Conservation (phyloP, 2,797 vertebrate species). For the Neosilurus mollespiculum region DNA sequence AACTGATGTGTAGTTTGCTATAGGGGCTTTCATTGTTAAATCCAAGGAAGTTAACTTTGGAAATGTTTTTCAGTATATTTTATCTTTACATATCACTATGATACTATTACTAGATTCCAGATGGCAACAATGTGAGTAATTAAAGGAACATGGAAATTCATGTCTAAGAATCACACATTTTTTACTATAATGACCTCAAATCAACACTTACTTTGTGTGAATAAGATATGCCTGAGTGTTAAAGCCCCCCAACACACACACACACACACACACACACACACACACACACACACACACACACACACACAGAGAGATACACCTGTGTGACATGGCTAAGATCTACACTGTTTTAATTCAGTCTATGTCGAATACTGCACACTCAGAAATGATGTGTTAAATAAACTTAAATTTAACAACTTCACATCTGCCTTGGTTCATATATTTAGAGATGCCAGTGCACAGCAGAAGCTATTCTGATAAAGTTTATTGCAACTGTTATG, state of each 20-base stretch:
- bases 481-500: conserved; percentile 25
- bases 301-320: conserved; percentile 17
- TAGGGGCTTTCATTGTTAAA: not conserved
- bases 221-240: not conserved
- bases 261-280: conserved; percentile 27
- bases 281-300: not conserved
- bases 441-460: conserved; percentile 55
- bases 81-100: not conserved
- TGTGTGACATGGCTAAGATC: conserved; percentile 30
- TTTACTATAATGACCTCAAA: conserved; percentile 19
- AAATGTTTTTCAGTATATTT: not conserved
- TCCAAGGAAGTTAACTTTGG: not conserved
- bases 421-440: conserved; percentile 54
- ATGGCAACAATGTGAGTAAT: not conserved
- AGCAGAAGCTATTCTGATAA: conserved; percentile 40
- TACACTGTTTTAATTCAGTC: conserved; percentile 53
- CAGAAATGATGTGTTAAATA: conserved; percentile 53
- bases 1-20: not conserved
- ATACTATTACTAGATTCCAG: not conserved
- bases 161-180: not conserved
- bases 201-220: conserved; percentile 8
- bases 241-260: not conserved
- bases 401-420: conserved; percentile 57
- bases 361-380: conserved; percentile 45
- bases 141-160: not conserved